Base-by-base conservation (phyloP, 2,888 invertebrate species). In the Acheta domesticus region DNA sequence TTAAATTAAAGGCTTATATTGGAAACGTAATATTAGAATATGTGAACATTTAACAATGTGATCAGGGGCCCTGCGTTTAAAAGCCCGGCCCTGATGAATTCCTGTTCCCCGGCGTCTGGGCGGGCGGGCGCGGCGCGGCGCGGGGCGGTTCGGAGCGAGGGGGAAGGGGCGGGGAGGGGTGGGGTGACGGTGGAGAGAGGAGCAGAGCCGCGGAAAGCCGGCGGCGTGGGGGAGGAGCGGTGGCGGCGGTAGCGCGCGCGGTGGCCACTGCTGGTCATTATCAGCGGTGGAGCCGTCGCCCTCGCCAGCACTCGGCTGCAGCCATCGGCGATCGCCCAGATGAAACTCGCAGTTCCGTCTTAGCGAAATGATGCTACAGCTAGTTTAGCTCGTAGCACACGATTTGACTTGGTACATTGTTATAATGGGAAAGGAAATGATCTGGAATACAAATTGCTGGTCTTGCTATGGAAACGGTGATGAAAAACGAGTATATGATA, bases 1-100 rank as follows among this genome's bases (percentile, higher is more conserved):
- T 49, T 76, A 76, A 76, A 76, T 76, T 76, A 76, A 76, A 76
- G 76, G 76, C 76, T 76, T 76, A 76, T 48, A 76, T 49, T 76
- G 76, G 49, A 48, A 76, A 49, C 76, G 48, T 48, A 76, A 76
- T 48, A 76, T 48, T 48, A 75, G 14, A 14, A 21, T n/a, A 48
- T 76, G 76, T 76, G 49, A 62, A 62, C 62, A 62, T 62, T 62
- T 62, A 16, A 62, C 62, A 62, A 62, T 62, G 62, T 62, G 62
- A 62, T 62, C 62, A 16, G 62, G 62, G 16, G 62, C 62, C 62
- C 16, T 62, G 62, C 62, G 62, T 62, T 62, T 62, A 62, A 62
- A 62, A 62, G 62, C 62, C 62, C 62, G 62, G 62, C 62, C 62
- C 16, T 62, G 62, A 62, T 62, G 62, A 62, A 62, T 62, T 62